These are phyloP conservation scores for Tretioscincus oriximinensis DNA, from an alignment of 2,113 vertebrate species.

Conservation along the genomic window DNA sequence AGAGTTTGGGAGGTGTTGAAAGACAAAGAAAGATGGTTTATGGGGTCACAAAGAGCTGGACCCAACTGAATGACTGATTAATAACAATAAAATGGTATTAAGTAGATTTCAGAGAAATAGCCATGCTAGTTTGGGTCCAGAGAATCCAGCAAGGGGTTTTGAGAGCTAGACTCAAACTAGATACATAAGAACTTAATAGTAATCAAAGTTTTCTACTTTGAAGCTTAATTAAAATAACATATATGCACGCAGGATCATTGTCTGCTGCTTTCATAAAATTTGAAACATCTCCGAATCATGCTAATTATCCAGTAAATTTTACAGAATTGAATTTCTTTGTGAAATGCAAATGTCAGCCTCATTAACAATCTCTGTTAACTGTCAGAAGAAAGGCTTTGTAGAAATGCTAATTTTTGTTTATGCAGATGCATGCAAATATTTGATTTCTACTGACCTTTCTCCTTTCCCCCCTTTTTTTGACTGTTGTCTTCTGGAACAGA, in stretches of 20 bases:
- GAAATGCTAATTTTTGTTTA: constrained; percentile 60
- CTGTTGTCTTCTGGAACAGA: neutral
- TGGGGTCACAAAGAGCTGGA: too few relatives aligned
- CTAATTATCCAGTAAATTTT: constrained; percentile 65
- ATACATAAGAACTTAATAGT: neutral
- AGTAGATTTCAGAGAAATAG: too few relatives aligned
- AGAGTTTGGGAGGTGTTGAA: too few relatives aligned
- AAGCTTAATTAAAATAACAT: too few relatives aligned
- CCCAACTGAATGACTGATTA: too few relatives aligned
- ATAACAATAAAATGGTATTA: too few relatives aligned
- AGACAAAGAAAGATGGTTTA: too few relatives aligned
- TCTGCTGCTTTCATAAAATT: neutral
- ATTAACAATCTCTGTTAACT: constrained; percentile 71
- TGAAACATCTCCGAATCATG: constrained; percentile 41
- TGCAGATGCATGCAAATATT: constrained; percentile 51
- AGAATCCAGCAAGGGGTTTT: too few relatives aligned
- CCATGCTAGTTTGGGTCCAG: too few relatives aligned
- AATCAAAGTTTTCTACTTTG: neutral
- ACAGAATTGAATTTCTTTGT: constrained; percentile 65
- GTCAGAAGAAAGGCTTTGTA: constrained; percentile 51
- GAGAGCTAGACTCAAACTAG: too few relatives aligned
- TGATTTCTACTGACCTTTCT: constrained; percentile 13
- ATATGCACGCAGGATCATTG: neutral
- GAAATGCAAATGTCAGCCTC: constrained; percentile 71
- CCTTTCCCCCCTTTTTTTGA: neutral